phyloP scores from a whole-genome alignment of 2,888 invertebrate genomes.

The Cloeon dipterum region DNA sequence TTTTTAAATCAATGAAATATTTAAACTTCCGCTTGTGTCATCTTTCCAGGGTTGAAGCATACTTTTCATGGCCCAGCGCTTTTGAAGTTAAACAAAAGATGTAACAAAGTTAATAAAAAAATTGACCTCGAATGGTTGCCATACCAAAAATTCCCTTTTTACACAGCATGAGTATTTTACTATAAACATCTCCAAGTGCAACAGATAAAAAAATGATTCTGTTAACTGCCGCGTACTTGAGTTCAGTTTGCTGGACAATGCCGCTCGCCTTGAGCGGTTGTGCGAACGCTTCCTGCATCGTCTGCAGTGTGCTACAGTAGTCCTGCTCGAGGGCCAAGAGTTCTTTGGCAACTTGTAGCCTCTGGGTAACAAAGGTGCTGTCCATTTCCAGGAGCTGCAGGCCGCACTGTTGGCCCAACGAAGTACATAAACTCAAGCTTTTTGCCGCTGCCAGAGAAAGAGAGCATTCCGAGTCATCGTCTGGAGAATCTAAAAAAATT shows the following conservation, averaged over 20 bases:
- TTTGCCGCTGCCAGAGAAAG: conserved; percentile 15
- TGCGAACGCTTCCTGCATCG: conserved; percentile 18
- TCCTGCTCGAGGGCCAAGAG: conserved; percentile 19
- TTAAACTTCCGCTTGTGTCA: too few relatives aligned
- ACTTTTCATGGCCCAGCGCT: too few relatives aligned
- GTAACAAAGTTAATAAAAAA: too few relatives aligned
- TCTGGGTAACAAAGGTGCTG: conserved; percentile 6
- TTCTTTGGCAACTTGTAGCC: conserved; percentile 15
- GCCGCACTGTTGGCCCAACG: conserved; percentile 15
- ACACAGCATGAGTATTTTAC: background rate
- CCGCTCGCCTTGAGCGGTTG: conserved; percentile 15
- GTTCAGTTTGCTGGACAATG: conserved; percentile 13
- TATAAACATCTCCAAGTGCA: background rate
- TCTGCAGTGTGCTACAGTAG: conserved; percentile 21
- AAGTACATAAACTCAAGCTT: conserved; percentile 15
- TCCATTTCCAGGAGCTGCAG: conserved; percentile 10
- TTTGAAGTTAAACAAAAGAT: too few relatives aligned
- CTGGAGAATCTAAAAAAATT: too few relatives aligned
- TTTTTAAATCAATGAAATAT: too few relatives aligned
- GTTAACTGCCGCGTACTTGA: conserved; percentile 11
- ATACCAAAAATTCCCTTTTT: background rate
- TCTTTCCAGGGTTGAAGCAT: too few relatives aligned
- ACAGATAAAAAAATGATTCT: background rate
- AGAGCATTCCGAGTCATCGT: conserved; percentile 15
- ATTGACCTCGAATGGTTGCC: background rate